A percentile compares a stretch with the other conserved stretches of the same genome.
Evolutionary conservation across 2,113 vertebrate genomes (phyloP).

Genomic region (Emydura subglobosa): DNA sequence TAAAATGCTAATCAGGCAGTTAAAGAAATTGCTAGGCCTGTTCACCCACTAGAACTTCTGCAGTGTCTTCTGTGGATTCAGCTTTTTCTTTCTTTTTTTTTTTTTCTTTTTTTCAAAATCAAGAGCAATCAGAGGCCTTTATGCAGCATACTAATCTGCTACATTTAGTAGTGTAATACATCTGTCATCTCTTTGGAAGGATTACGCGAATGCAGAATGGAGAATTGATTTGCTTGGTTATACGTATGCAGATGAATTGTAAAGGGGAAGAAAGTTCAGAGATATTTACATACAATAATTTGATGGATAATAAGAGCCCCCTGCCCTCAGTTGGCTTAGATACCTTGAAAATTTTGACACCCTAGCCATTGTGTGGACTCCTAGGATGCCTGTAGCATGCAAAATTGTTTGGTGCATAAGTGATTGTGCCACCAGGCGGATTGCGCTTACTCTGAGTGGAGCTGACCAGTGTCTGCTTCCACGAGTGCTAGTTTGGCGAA

Average conservation of each 20-base stretch:
- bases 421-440: background rate
- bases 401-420: background rate
- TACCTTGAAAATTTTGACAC: fast-evolving
- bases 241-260: fast-evolving
- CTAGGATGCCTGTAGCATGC: fast-evolving
- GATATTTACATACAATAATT: background rate
- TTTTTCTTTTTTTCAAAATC: too few relatives aligned
- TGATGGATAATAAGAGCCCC: background rate
- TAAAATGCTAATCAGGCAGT: background rate
- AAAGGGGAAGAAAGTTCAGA: background rate
- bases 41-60: background rate
- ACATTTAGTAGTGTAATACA: fast-evolving
- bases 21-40: background rate
- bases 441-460: background rate
- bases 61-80: background rate
- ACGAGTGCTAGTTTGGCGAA: background rate
- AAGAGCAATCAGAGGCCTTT: background rate
- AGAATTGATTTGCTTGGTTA: background rate
- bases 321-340: fast-evolving
- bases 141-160: background rate
- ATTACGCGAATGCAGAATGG: background rate
- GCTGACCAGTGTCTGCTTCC: conserved; percentile 46
- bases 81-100: background rate
- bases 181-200: background rate
- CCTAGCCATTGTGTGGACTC: fast-evolving